Base-by-base conservation (phyloP, 2,113 vertebrate species). In the Bufo gargarizans region DNA sequence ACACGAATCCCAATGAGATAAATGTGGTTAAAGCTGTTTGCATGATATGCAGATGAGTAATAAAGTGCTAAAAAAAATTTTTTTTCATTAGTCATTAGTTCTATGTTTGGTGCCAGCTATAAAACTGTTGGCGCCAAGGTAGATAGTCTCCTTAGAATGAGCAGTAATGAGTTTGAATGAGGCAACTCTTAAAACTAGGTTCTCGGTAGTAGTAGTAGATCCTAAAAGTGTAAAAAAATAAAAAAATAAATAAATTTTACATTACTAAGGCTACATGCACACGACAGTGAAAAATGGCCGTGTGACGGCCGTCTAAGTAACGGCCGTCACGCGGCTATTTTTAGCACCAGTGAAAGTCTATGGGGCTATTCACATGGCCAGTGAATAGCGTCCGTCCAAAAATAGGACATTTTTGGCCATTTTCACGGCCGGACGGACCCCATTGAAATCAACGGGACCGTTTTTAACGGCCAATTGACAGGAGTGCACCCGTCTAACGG, bases 31-130 rank as follows among this genome's bases (percentile, higher is more conserved):
- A 47, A 63, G 49, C 59, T 82, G 45, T 47, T 63, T 61, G 56
- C 16, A 47, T 61, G 56, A 33, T 81, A 59, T n/a, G 59, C 17
- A 63, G 80, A 82, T 82, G 80, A 82, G 59, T 82, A 82, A 82
- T 65, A 82, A 82, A 49, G 80, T 82, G 17, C 79, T 82, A 19
- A 20, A 17, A 17, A 63, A 47, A 6, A 12, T 63, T 45, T 63
- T 45, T 49, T 47, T 65, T 59, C 43, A 49, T 65, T 45, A 82
- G 80, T 82, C 80, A 82, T 61, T 49, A 49, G 16, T 63, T 47
- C 45, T 63, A 82, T 78, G 77, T 63, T 82, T 82, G 80, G 58
- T 82, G 79, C 79, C 79, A 82, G 14, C 58, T 61, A 43, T 65
- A 82, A 82, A 82, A 63, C 6, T 20, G 33, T 63, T n/a, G 58